Evolutionary conservation across 2,797 vertebrate species (phyloP).

Genomic region (Argyrosomus regius): DNA sequence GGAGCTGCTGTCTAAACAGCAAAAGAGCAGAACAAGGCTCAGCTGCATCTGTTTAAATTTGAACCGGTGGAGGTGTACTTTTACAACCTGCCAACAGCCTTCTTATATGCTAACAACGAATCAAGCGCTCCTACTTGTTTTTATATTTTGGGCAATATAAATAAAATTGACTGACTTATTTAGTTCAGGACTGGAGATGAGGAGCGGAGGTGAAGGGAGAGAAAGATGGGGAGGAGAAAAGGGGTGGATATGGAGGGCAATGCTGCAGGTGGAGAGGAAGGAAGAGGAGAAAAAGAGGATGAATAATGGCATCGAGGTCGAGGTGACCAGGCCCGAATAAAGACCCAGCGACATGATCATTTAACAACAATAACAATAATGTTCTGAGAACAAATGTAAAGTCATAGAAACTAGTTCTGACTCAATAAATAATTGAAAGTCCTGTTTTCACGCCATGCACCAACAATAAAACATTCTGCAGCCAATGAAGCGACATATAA

Average conservation of each 20-base stretch:
- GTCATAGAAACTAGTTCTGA: not conserved
- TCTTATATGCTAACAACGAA: not conserved
- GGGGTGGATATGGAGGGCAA: not conserved
- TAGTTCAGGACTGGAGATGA: not conserved
- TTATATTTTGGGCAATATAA: not conserved
- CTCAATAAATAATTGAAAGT: not conserved
- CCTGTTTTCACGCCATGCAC: not conserved
- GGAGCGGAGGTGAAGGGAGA: not conserved
- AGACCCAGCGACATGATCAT: not conserved
- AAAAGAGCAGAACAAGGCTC: not conserved
- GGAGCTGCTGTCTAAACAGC: conserved; percentile 39
- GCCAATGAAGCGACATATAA: no score
- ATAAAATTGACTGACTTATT: not conserved
- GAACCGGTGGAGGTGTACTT: not conserved
- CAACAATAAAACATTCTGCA: no score
- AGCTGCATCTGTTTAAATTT: conserved; percentile 24
- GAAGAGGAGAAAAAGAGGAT: not conserved
- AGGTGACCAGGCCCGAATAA: not conserved
- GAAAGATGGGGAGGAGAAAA: not conserved
- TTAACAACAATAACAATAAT: not conserved
- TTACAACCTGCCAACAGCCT: conserved; percentile 1
- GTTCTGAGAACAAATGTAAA: not conserved
- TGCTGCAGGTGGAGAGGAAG: not conserved
- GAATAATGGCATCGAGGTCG: not conserved
- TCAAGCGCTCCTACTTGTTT: not conserved